phyloP scores from a whole-genome alignment of 1,140 invertebrate genomes.

The Sycophaga agraensis region DNA sequence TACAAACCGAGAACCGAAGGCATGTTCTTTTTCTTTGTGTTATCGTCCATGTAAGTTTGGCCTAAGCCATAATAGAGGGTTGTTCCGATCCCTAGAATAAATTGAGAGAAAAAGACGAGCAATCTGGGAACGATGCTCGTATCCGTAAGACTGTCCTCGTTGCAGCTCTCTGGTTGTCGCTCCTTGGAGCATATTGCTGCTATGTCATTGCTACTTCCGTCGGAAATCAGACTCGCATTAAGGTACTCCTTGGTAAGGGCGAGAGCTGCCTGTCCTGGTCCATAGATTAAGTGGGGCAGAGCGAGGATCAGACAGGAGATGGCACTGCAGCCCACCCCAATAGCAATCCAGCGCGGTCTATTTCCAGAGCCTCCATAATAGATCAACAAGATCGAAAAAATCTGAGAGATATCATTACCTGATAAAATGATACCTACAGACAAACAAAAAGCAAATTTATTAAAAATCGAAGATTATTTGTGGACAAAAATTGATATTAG shows the following conservation, averaged over 20 bases:
- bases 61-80: conserved; percentile 70
- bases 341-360: conserved; percentile 67
- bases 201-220: conserved; percentile 13
- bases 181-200: conserved; percentile 40
- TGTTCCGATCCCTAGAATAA: conserved; percentile 69
- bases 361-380: conserved; percentile 65
- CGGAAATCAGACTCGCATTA: conserved; percentile 45
- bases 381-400: conserved; percentile 62
- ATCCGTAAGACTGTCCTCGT: conserved; percentile 51
- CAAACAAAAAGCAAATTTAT: too few relatives aligned
- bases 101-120: conserved; percentile 69
- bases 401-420: conserved; percentile 73
- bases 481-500: too few relatives aligned
- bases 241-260: conserved; percentile 54
- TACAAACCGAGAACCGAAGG: conserved; percentile 63
- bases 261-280: conserved; percentile 61
- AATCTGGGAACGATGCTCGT: conserved; percentile 61
- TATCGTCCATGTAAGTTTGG: conserved; percentile 71
- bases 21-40: conserved; percentile 68
- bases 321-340: conserved; percentile 64
- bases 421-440: conserved; percentile 70
- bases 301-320: conserved; percentile 67
- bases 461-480: too few relatives aligned
- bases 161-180: conserved; percentile 47
- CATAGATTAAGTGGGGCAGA: conserved; percentile 70